Evolutionary conservation across 2,888 invertebrate genomes (phyloP).

Genomic region (Drosophila ezoana): DNA sequence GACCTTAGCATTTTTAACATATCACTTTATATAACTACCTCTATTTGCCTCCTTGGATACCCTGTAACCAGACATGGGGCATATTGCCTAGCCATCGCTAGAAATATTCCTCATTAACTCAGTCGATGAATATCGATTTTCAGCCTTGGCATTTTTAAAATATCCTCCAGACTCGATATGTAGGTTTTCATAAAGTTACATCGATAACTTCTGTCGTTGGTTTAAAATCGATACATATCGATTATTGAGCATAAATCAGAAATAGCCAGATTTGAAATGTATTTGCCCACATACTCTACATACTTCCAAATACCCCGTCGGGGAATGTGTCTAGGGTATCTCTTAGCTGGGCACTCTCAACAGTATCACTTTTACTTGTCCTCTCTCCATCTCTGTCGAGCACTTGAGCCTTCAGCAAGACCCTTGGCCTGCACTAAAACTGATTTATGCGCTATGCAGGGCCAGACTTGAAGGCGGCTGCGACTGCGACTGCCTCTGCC

Average conservation of each 20-base stretch:
- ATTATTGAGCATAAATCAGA: too few species aligned
- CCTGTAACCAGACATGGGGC: too few species aligned
- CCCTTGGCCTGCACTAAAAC: constrained; percentile 67
- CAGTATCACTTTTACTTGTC: neutral
- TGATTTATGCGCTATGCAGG: constrained; percentile 68
- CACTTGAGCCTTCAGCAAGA: constrained; percentile 69
- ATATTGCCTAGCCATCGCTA: too few species aligned
- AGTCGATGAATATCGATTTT: constrained; percentile 1
- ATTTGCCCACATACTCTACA: neutral
- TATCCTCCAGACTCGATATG: too few species aligned
- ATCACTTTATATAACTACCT: too few species aligned
- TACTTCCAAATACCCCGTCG: too few species aligned
- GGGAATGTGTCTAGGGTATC: neutral
- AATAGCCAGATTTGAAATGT: too few species aligned
- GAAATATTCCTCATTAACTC: neutral
- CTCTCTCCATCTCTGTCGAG: constrained; percentile 8
- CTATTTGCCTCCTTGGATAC: too few species aligned
- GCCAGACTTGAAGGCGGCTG: constrained; percentile 72
- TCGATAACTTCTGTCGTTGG: too few species aligned
- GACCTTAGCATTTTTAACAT: too few species aligned
- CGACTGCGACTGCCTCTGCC: neutral
- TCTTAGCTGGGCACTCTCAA: neutral
- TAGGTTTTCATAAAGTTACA: too few species aligned
- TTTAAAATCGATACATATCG: too few species aligned
- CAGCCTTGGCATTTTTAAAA: neutral